These are phyloP conservation scores for Bombus confusus DNA, from an alignment of 1,140 invertebrate genomes.

Conservation along the genomic window DNA sequence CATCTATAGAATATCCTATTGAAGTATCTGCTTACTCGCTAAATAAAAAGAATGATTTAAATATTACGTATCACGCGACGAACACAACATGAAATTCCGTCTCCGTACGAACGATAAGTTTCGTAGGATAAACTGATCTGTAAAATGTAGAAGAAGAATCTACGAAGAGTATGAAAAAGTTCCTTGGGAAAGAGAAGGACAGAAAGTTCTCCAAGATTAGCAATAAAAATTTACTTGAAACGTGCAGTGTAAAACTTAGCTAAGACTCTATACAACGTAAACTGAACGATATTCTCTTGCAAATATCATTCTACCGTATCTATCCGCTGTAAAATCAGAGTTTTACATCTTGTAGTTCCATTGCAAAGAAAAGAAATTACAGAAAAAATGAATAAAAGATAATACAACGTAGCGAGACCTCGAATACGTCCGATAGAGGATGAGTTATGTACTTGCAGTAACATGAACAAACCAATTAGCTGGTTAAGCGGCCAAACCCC, in stretches of 20 bases:
- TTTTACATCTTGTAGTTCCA: not conserved
- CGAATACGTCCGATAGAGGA: conserved; percentile 18
- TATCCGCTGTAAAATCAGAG: not conserved
- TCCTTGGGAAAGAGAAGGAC: not conserved
- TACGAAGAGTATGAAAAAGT: not conserved
- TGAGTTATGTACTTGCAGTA: conserved; percentile 71
- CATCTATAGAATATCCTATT: no score
- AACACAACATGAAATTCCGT: no score
- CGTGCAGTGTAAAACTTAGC: not conserved
- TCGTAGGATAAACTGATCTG: no score
- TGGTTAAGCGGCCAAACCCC: conserved; percentile 80
- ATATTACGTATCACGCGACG: no score
- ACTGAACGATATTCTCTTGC: not conserved
- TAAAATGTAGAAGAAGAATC: not conserved
- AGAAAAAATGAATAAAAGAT: not conserved
- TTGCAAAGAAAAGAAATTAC: no score
- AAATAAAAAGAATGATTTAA: no score
- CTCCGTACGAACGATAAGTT: no score
- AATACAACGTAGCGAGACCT: not conserved
- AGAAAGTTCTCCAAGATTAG: not conserved
- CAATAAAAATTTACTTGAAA: not conserved
- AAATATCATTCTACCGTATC: not conserved
- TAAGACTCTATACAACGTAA: not conserved
- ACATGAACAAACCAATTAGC: conserved; percentile 81
- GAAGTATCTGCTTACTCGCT: no score